Evolutionary conservation across 2,797 vertebrate genomes (phyloP).

Genomic region (Otus scops): DNA sequence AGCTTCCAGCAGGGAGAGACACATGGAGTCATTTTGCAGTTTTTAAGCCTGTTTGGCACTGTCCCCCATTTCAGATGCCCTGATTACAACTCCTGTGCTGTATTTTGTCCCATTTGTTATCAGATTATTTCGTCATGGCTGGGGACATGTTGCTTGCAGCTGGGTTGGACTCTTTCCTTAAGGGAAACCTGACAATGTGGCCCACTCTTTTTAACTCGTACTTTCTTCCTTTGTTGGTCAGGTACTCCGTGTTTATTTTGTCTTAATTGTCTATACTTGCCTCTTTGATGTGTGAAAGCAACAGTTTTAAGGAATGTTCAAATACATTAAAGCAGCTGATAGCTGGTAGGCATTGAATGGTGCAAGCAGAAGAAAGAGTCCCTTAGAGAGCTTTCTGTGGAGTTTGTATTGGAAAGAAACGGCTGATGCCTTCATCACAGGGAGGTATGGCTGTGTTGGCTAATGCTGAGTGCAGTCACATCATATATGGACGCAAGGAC

Average conservation of each 20-base stretch:
- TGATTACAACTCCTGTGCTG: not conserved
- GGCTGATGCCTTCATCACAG: not conserved
- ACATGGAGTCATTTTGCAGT: not conserved
- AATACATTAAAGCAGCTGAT: not conserved
- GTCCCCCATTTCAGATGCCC: not conserved
- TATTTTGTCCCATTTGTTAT: not conserved
- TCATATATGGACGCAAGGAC: not conserved
- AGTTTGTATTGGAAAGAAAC: not conserved
- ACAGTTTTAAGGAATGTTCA: not conserved
- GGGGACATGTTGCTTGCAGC: fast-evolving
- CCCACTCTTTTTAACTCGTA: not conserved
- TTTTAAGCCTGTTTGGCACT: not conserved
- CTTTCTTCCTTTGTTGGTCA: not conserved
- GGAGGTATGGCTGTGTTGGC: not conserved
- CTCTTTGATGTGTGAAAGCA: not conserved
- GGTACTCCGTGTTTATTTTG: not conserved
- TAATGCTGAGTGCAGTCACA: not conserved
- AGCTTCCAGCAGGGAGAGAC: not conserved
- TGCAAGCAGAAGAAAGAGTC: not conserved
- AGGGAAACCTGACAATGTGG: not conserved
- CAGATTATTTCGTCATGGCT: not conserved
- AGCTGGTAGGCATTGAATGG: not conserved
- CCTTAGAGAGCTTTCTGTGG: not conserved
- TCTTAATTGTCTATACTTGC: not conserved
- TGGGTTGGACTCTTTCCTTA: not conserved